Conservation (phyloP, 1,140 invertebrate genomes). For the Trissolcus basalis region DNA sequence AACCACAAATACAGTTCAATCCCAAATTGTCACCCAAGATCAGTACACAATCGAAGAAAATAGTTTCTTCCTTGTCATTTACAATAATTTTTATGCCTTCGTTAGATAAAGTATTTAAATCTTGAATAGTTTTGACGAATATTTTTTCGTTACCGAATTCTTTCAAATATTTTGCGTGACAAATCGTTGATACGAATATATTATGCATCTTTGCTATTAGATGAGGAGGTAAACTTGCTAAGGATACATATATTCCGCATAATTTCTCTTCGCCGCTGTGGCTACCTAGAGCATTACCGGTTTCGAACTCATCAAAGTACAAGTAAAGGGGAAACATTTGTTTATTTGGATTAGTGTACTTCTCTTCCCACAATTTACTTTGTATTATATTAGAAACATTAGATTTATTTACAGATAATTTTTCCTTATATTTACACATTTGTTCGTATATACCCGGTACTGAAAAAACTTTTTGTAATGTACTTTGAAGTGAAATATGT, state of each 20-base stretch:
- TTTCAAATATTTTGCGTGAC: conserved; percentile 5
- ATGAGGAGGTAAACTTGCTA: conserved; percentile 8
- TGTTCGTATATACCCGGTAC: no score
- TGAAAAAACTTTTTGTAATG: no score
- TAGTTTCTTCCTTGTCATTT: neutral
- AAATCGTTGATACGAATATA: conserved; percentile 13
- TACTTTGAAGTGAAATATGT: no score
- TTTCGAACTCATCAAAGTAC: conserved; percentile 31
- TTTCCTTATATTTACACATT: no score
- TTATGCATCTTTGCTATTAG: conserved; percentile 7
- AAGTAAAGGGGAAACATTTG: conserved; percentile 10
- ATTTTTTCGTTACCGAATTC: conserved; percentile 11
- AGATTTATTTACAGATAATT: no score
- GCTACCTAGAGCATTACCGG: conserved; percentile 16
- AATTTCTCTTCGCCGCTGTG: conserved; percentile 24
- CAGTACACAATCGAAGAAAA: conserved; percentile 3
- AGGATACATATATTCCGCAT: conserved; percentile 8
- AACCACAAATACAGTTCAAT: conserved; percentile 26
- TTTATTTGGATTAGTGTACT: conserved; percentile 13
- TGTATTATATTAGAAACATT: conserved; percentile 18
- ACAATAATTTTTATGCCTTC: neutral
- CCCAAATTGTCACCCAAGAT: conserved; percentile 28
- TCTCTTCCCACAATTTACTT: conserved; percentile 14
- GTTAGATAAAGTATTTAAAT: neutral
- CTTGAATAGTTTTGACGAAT: conserved; percentile 11